Evolutionary conservation across 1,140 invertebrate species (phyloP), one percentile per base, ranked within the genome.

Genomic region (Drosophila virilis): DNA sequence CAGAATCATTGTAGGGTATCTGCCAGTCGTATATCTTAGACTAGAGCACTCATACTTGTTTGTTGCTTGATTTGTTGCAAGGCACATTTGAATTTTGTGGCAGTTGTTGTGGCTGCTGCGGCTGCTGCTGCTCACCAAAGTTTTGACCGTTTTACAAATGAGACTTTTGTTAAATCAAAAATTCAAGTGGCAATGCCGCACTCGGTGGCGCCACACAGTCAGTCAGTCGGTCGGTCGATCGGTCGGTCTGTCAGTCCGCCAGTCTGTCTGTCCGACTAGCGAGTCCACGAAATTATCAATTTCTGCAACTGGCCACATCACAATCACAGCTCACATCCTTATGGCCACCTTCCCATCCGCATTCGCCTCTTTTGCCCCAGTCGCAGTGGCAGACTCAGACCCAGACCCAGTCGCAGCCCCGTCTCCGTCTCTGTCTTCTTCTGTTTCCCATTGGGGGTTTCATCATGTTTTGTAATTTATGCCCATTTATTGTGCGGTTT

Each of bases 101-200:
- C 13, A 12, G 48, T 50, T 32, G 28, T 5, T 22, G 43, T 28
- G 22, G 22, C 32, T 54, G 33, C 51, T 15, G 51, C 51, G 28
- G 12, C n/a, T 38, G 37, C 40, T 46, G 51, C 10, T 45, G 60
- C 42, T 65, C 57, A 43, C 13, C 57, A 46, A 59, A 59, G 42
- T 45, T 51, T 69, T 72, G 43, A 40, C 65, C 82, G 84, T 74
- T 79, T 88, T 89, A 88, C 83, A 88, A 89, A 88, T 88, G 80
- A 88, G 83, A 73, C 69, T 89, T 86, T 88, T 88, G 83, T 88
- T 88, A 83, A 88, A 88, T 88, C 83, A 88, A 89, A 89, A 89
- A 88, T 88, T 88, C 83, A 88, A 88, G 83, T 88, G 83, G 83
- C 83, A 88, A 88, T 70, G 83, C 83, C 80, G 83, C 83, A 88